Evolutionary conservation across 2,113 vertebrate species (phyloP), one percentile per base, ranked within the genome.

Genomic region (Proteles cristata): DNA sequence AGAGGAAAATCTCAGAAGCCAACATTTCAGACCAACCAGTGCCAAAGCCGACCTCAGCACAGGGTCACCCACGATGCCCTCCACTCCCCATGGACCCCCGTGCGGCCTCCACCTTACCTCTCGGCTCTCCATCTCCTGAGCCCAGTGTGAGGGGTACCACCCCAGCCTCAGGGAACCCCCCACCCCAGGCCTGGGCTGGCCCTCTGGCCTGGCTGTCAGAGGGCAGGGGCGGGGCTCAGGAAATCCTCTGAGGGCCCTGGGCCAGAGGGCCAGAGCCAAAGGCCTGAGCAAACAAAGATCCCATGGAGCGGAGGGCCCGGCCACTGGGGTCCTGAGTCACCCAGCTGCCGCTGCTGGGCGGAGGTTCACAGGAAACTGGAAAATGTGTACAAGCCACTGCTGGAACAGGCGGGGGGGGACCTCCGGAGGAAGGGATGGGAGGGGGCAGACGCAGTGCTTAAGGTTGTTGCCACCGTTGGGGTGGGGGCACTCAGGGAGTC

Each of bases 271-370:
- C 69, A 53, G 92, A 93, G 97, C 97, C 97, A 97, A 96, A 93
- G 84, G 84, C 96, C 73, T 50, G 95, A 97, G 93, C 96, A 96
- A 98, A 98, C 98, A 98, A 98, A 98, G 98, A 86, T 96, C 94
- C 90, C 94, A 69, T 85, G 96, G 96, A 96, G 81, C 92, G 17
- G 92, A 97, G 96, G 97, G 88, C 90, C 95, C 61, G 35, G 85
- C 84, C 94, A 77, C 98, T 33, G 21, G 97, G 97, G 97, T 98
- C 98, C 97, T 98, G 98, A 98, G 96, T 98, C 98, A 98, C 97
- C 92, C 80, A 45, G 93, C 81, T 5, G 43, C 87, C 11, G 12
- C 87, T 26, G 55, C 82, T 86, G 97, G 98, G 98, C 39, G 98
- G 94, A 95, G 97, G 95, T 96, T 89, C 50, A 81, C 88, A 98